phyloP scores from a whole-genome alignment of 2,797 vertebrate species.

The Gobio occitaniae region DNA sequence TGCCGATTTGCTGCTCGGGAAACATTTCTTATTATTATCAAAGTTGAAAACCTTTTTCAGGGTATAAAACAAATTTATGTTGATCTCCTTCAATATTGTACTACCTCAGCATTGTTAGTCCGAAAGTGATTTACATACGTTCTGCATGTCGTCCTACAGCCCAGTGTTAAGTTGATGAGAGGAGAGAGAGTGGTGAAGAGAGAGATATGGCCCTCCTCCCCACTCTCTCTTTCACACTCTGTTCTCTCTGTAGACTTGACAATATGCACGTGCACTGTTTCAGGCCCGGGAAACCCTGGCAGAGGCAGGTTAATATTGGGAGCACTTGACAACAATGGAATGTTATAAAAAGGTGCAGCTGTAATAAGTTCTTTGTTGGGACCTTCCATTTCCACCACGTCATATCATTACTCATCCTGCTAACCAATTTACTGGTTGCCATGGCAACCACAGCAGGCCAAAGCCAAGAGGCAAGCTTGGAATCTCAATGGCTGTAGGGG shows the following conservation, averaged over 20 bases:
- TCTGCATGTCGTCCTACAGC: constrained; percentile 13
- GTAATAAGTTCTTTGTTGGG: constrained; percentile 87
- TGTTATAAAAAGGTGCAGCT: constrained; percentile 81
- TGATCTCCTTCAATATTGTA: background rate
- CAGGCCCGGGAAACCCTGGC: constrained; percentile 69
- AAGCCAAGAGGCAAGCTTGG: constrained; percentile 80
- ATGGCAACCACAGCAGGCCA: constrained; percentile 80
- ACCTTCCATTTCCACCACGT: constrained; percentile 78
- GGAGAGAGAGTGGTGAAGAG: constrained; percentile 6
- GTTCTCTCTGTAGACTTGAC: constrained; percentile 22
- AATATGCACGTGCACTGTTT: constrained; percentile 55
- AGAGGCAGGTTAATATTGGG: constrained; percentile 83
- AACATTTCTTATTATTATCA: background rate
- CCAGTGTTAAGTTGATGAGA: constrained; percentile 20
- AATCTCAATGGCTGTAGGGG: constrained; percentile 78
- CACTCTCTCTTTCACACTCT: background rate
- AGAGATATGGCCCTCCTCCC: background rate
- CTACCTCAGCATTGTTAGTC: background rate
- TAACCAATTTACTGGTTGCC: constrained; percentile 82
- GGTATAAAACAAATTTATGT: background rate
- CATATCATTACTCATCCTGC: constrained; percentile 86
- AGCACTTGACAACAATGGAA: constrained; percentile 83
- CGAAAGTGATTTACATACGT: constrained; percentile 21
- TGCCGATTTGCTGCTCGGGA: background rate
- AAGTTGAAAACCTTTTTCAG: background rate